These are phyloP conservation scores for Smutsia temminckii DNA, from an alignment of 2,797 vertebrate genomes.

Conservation along the genomic window DNA sequence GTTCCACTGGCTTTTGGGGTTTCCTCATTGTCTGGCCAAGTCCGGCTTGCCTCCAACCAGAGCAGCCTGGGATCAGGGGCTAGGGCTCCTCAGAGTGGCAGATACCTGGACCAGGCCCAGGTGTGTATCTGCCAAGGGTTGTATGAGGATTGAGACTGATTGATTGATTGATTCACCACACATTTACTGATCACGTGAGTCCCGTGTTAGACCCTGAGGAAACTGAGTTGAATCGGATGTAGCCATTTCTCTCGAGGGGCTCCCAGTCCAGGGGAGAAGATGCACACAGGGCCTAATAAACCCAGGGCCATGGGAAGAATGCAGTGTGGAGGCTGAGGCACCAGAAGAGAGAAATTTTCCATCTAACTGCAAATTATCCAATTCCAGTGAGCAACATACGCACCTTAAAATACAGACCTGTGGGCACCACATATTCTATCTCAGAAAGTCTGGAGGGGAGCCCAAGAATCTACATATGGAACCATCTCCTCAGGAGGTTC, in stretches of 20 bases:
- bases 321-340: not conserved
- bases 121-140: not conserved
- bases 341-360: not conserved
- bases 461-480: not conserved
- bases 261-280: not conserved
- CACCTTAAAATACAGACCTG: not conserved
- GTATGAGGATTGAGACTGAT: not conserved
- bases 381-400: not conserved
- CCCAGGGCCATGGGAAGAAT: not conserved
- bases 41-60: not conserved
- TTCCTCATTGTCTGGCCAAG: constrained; percentile 21
- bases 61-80: not conserved
- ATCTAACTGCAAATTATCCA: not conserved
- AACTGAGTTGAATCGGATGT: not conserved
- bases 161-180: not conserved
- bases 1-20: constrained; percentile 31
- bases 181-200: not conserved
- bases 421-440: not conserved
- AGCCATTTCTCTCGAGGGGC: not conserved
- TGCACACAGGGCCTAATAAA: not conserved
- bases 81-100: not conserved
- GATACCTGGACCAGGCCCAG: not conserved
- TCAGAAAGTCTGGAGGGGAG: not conserved
- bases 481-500: not conserved
- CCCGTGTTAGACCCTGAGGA: not conserved